Base-by-base conservation (phyloP, 2,113 vertebrate species). In the Lagopus leucura region DNA sequence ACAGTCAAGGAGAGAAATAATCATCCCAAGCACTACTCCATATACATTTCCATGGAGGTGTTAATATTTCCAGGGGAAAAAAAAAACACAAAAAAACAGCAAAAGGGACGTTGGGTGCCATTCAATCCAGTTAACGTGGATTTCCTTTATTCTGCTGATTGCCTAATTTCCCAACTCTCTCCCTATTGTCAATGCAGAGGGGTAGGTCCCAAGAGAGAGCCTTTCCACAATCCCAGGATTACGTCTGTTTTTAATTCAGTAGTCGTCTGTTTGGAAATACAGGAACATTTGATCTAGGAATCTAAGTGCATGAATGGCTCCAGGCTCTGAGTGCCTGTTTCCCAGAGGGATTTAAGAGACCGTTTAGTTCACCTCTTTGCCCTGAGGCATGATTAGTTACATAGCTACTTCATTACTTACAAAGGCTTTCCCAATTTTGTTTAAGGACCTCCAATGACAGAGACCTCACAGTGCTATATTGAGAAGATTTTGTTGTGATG, bases 311-410 rank as follows among this genome's bases (percentile, higher is more conserved):
- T 38, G 34, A 88, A 86, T 43, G 32, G 45, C 60, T 94, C 77
- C 64, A 67, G 88, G 90, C 76, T 93, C 66, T 1, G 10, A 89
- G 38, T 54, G 11, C 14, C 0, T 1, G 34, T 63, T 94, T 94
- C 42, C 79, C 82, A 74, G 69, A 71, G 57, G 82, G 52, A 77
- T 81, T 93, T 88, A 48, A 85, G 89, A 92, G 48, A 88, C 34
- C 2, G 0, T 87, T 93, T 86, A 85, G 76, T 85, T 88, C 67
- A 92, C 47, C 50, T 91, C 45, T 47, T 88, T 64, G 50, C 82
- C 92, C 64, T 50, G 82, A 88, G 75, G 75, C n/a, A 32, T 25
- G n/a, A 63, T 80, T 66, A 89, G 24, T 58, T 91, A 63, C 52
- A 77, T 13, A 42, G 19, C 28, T 60, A 10, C 45, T 71, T 74